Percentiles rank a stretch among this genome's conserved stretches.
Conservation (phyloP, 2,888 invertebrate species). For the Thereva unica region DNA sequence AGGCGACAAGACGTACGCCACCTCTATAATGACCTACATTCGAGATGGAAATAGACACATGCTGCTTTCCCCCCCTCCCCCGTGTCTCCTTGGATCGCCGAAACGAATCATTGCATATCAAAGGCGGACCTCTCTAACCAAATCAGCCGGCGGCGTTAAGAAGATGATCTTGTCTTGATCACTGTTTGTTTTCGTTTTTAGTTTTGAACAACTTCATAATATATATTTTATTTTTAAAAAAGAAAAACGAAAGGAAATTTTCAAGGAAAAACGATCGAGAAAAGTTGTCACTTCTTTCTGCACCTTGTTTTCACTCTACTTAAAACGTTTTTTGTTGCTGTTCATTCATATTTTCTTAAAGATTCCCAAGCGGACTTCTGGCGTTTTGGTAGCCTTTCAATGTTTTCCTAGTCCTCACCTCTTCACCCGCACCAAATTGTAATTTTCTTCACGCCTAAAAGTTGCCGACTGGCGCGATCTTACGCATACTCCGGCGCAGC, state of each 20-base stretch:
- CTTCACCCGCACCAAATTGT: slow-evolving; percentile 4
- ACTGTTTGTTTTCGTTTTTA: slow-evolving; percentile 10
- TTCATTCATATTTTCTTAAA: no score
- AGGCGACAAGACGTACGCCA: slow-evolving; percentile 16
- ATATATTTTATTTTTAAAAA: slow-evolving; percentile 5
- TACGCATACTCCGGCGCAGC: neutral
- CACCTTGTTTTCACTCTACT: no score
- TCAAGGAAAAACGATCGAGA: no score
- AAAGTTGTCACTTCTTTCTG: no score
- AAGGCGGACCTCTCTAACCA: slow-evolving; percentile 14
- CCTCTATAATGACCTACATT: slow-evolving; percentile 33
- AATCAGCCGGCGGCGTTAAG: slow-evolving; percentile 11
- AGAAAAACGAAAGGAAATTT: neutral
- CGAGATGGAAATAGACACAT: slow-evolving; percentile 33
- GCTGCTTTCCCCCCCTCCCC: neutral
- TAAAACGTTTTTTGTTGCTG: no score
- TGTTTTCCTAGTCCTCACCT: neutral
- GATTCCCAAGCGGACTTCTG: slow-evolving; percentile 13
- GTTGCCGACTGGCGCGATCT: slow-evolving; percentile 8
- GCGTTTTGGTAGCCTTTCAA: neutral
- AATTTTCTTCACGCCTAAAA: slow-evolving; percentile 8
- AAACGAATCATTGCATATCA: slow-evolving; percentile 28
- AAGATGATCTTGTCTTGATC: neutral
- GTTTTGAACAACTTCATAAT: neutral
- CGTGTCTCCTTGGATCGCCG: neutral